Evolutionary conservation across 1,140 invertebrate species (phyloP), one percentile per base, ranked within the genome.

Genomic region (Eurosta solidaginis): DNA sequence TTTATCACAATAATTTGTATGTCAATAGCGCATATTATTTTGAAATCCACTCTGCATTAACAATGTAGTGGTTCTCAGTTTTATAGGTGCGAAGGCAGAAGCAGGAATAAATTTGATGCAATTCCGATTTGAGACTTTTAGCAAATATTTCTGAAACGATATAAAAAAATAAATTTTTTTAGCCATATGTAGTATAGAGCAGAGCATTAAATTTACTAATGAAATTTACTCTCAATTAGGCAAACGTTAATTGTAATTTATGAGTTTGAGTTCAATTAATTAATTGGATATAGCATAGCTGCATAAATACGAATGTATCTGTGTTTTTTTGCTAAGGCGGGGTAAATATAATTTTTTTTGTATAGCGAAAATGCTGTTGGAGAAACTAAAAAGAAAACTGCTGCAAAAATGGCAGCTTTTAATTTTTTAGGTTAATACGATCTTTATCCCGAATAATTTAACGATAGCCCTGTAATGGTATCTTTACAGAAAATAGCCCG

Each of bases 1-100:
- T 40, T 68, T 68, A 68, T 68, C 59, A 68, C 59, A 68, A 40
- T 68, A n/a, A 68, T n/a, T 20, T 68, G 12, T 33, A 54, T 10
- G 27, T 22, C 36, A 10, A 54, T 54, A 9, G 27, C 22, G 20
- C 4, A 47, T 47, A 17, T 47, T 47, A 47, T n/a, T 47, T 9
- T 14, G 7, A 47, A 47, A 1, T 52, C 49, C 22, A 22, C 22
- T 52, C 20, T 52, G 6, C n/a, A 20, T 52, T 22, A 2, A 52
- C 20, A 36, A 12, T 40, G 7, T 6, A 36, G 33, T 40, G 40
- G 17, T 9, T 40, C 40, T 40, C 14, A 68, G 0, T 22, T 4
- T 68, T 68, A 29, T 63, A 63, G 1, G n/a, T 36, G 17, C 17
- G 59, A 40, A 42, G 59, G 33, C 59, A 68, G n/a, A 68, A 2